These are phyloP conservation scores for Colostygia pectinataria DNA, from an alignment of 2,888 invertebrate species.

Conservation along the genomic window DNA sequence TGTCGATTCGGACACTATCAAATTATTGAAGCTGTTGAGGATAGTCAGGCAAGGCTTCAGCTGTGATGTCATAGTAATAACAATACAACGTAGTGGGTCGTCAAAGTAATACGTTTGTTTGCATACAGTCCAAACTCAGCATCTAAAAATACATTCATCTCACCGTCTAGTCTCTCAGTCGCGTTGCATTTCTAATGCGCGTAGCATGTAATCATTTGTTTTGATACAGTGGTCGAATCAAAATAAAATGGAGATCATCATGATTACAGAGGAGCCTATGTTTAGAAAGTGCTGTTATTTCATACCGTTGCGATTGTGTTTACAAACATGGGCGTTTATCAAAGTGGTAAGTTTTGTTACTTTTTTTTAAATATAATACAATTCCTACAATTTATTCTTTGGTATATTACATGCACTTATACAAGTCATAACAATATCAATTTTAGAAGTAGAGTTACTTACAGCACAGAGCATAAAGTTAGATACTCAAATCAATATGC, in stretches of 20 bases:
- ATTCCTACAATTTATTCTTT: too few relatives aligned
- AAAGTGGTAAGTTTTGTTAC: conserved; percentile 25
- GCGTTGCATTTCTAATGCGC: background rate
- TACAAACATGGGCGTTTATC: conserved; percentile 27
- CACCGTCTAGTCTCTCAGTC: conserved; percentile 3
- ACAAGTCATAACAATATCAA: too few relatives aligned
- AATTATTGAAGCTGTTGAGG: too few relatives aligned
- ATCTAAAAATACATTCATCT: conserved; percentile 15
- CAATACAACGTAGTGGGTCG: background rate
- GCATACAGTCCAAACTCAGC: background rate
- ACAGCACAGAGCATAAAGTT: too few relatives aligned
- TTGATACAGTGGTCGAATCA: background rate
- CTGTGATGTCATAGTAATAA: background rate
- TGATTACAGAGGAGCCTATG: conserved; percentile 26
- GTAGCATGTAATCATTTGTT: background rate
- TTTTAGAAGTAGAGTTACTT: too few relatives aligned
- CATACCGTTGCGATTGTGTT: conserved; percentile 28
- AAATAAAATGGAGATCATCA: conserved; percentile 11
- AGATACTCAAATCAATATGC: too few relatives aligned
- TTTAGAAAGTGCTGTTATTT: conserved; percentile 29
- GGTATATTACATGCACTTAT: too few relatives aligned
- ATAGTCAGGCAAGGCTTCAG: too few relatives aligned
- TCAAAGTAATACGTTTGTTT: background rate
- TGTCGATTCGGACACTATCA: too few relatives aligned
- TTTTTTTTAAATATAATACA: too few relatives aligned